phyloP scores from a whole-genome alignment of 2,888 invertebrate genomes.

The Bhutanitis thaidina region DNA sequence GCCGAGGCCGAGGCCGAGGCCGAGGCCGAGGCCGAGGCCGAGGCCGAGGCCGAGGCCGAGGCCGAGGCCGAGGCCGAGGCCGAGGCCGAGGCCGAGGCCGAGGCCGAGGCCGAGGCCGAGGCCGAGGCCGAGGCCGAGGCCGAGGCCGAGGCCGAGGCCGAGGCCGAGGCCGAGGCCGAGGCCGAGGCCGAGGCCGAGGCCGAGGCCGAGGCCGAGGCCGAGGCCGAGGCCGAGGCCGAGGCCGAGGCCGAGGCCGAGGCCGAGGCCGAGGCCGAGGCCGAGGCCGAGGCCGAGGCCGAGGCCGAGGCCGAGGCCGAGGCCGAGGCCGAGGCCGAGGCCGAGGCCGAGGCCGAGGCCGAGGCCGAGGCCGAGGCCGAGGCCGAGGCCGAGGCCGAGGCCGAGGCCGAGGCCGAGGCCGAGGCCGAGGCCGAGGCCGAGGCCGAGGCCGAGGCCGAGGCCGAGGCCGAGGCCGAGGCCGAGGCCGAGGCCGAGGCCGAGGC shows the following conservation, averaged over 20 bases:
- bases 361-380: conserved; percentile 36
- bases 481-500: conserved; percentile 35
- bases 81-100: conserved; percentile 30
- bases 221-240: conserved; percentile 20
- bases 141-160: conserved; percentile 31
- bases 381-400: conserved; percentile 23
- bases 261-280: conserved; percentile 35
- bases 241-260: conserved; percentile 31
- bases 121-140: conserved; percentile 24
- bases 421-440: conserved; percentile 35
- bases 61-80: conserved; percentile 22
- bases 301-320: conserved; percentile 28
- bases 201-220: conserved; percentile 36
- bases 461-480: conserved; percentile 29
- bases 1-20: conserved; percentile 28
- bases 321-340: conserved; percentile 35
- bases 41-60: conserved; percentile 36
- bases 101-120: conserved; percentile 35
- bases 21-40: conserved; percentile 29
- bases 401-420: conserved; percentile 30
- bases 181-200: conserved; percentile 27
- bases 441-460: conserved; percentile 22
- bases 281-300: conserved; percentile 24
- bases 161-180: conserved; percentile 32
- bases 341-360: conserved; percentile 26